Evolutionary conservation across 1,140 invertebrate genomes (phyloP), one percentile per base, ranked within the genome.

Genomic region (Eupeodes corollae): DNA sequence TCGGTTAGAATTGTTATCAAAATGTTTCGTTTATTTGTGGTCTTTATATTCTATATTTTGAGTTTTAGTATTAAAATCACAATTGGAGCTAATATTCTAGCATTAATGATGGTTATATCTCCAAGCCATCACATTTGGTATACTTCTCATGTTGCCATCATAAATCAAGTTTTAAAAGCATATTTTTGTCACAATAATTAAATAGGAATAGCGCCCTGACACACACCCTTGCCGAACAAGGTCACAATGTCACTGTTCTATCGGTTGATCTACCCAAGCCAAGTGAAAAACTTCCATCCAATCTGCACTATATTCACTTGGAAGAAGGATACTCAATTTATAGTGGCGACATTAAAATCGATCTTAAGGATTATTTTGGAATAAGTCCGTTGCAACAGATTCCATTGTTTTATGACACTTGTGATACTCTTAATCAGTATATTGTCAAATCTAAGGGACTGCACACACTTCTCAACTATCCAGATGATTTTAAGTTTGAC

Each of bases 391-490:
- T 0, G 50, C 50, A 32, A 52, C 56, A 9, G 10, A n/a, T 63
- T 14, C 10, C 56, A 13, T 54, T 62, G 12, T 63, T 51, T 53
- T 56, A 59, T 37, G 57, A 59, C 46, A 0, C 10, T 52, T 19
- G 31, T 62, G 41, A 52, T 43, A 41, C 56, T 35, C 59, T 32
- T 38, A 47, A 2, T 14, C 42, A 1, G 6, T 52, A 5, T 10
- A n/a, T n/a, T n/a, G n/a, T 52, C 5, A 32, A 44, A 2, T 49
- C 51, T 21, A 45, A 14, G 5, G 41, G 50, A 0, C 15, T 52
- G 5, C 19, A 35, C 26, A 0, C 35, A 26, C 16, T 47, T 5
- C 16, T 35, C 1, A 34, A 34, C 10, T 19, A 34, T 16, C 21
- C 43, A 10, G 39, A 43, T 16, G 14, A 40, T 0, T 13, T 16